Evolutionary conservation across 2,113 vertebrate species (phyloP), one percentile per base, ranked within the genome.

Genomic region (Cephalopholis sonnerati): DNA sequence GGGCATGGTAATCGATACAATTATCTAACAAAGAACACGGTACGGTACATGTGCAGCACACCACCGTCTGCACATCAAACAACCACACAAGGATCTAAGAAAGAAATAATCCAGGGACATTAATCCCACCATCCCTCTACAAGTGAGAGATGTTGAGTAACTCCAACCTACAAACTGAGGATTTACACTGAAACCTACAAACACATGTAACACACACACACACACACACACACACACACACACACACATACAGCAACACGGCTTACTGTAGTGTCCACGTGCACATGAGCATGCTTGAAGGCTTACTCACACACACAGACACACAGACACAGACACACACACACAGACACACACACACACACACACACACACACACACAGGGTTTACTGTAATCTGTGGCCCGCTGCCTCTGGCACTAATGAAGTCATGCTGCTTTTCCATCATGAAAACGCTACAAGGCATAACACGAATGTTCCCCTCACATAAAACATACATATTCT

Each of bases 141-240:
- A 84, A 92, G 70, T 84, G 61, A 48, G 79, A 81, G 71, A 84
- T 83, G 78, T 69, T 77, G 73, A 90, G 76, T 91, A 91, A 92
- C 88, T 90, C 82, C 88, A 89, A 70, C 81, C 91, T 92, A 88
- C 90, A 88, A 89, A 86, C 63, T 72, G 54, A 62, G 84, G 91
- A 90, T 91, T 93, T 90, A 83, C 54, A 62, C 70, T 74, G 66
- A 78, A 68, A 77, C 66, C 51, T 78, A 84, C 77, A 83, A 75
- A 72, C 80, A 87, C 88, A 87, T 82, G 72, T 84, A 82, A 81
- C 59, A 79, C 66, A 91, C 66, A 77, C 32, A 36, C 32, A 36
- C 32, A 36, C 39, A 87, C 57, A 82, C 12, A 59, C 69, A 71
- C 39, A 87, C 57, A 82, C 12, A 59, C 69, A 71, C 29, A 81